Conservation (phyloP, 30 jellyfish, hydroid and myxozoan species). For the Nemopilema nomurai region DNA sequence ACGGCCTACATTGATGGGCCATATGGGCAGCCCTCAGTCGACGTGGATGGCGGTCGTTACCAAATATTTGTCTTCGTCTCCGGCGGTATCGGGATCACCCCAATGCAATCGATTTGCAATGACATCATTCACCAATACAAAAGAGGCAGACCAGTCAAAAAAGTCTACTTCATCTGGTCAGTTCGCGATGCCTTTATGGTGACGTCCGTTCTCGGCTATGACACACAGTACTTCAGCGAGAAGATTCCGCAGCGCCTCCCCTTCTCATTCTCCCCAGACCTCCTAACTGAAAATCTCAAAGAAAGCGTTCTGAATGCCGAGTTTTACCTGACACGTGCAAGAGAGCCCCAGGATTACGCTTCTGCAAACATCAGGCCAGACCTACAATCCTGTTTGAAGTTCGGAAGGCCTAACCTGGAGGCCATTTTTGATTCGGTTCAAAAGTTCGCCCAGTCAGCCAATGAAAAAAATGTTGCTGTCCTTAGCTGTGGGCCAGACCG, state of each 20-base stretch:
- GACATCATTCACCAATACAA: conserved; percentile 61
- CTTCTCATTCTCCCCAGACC: conserved; percentile 67
- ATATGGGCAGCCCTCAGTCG: conserved; percentile 75
- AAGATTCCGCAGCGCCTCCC: conserved; percentile 47
- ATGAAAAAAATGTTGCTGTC: conserved; percentile 65
- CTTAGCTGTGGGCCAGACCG: conserved; percentile 72
- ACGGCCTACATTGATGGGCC: conserved; percentile 74
- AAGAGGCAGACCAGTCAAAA: conserved; percentile 65
- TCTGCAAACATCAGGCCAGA: conserved; percentile 67
- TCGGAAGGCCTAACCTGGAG: conserved; percentile 79
- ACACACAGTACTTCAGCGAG: conserved; percentile 51
- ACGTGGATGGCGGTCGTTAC: conserved; percentile 59
- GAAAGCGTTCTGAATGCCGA: conserved; percentile 63
- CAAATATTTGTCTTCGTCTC: conserved; percentile 54
- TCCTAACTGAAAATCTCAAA: conserved; percentile 32
- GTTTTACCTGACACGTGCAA: conserved; percentile 68
- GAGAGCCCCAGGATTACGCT: conserved; percentile 61
- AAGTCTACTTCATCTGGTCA: conserved; percentile 72
- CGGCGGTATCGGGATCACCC: conserved; percentile 81
- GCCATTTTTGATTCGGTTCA: conserved; percentile 49
- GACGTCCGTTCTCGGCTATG: conserved; percentile 68
- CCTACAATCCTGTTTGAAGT: conserved; percentile 63
- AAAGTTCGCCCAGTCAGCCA: conserved; percentile 33
- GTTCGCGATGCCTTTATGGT: conserved; percentile 76
- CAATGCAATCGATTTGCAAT: conserved; percentile 75